Evolutionary conservation across 2,797 vertebrate species (phyloP), one percentile per base, ranked within the genome.

Genomic region (Chromobotia macracanthus): DNA sequence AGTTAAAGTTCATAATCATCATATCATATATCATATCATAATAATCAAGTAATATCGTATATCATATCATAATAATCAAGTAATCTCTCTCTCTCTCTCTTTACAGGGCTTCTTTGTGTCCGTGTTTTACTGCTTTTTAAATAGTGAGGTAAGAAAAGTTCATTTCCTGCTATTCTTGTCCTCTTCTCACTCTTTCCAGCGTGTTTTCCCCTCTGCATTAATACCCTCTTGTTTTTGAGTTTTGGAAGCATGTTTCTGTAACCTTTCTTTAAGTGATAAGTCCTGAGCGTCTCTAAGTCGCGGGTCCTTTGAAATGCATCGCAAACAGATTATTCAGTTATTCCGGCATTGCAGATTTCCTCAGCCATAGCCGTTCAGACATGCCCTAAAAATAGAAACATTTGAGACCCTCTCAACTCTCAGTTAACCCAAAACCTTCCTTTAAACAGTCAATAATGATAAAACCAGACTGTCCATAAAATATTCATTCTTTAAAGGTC

Each of bases 111-210:
- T 99, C 91, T 99, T 99, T 0, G 97, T 99, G 75, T 99, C 97
- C 0, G 97, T 99, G 67, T 99, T 99, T 91, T 99, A 99, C 93
- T 99, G 97, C 91, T 99, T 99, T 93, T 91, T 99, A 88, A 99
- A 99, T 90, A 97, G 97, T 0, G 97, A 99, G 96, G 97, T 99
- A 91, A 96, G 97, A 72, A 64, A 60, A 31, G 11, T 31, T 41
- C 0, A 64, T 50, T 38, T 75, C 10, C 18, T 44, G n/a, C 28
- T 28, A 13, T 70, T 6, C 46, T 31, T 46, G 3, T 44, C 4
- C 41, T 18, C 0, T 63, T 63, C 48, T 5, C 7, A 11, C 8
- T 7, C 5, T 38, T 25, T 65, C 12, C 9, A 13, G 10, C 21
- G 12, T 11, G 23, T 58, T 58, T 56, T 25, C 12, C 55, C 10